A percentile compares a stretch with the other conserved stretches of the same genome.
Evolutionary conservation across 2,888 invertebrate genomes (phyloP).

Genomic region (Caenorhabditis sp.): DNA sequence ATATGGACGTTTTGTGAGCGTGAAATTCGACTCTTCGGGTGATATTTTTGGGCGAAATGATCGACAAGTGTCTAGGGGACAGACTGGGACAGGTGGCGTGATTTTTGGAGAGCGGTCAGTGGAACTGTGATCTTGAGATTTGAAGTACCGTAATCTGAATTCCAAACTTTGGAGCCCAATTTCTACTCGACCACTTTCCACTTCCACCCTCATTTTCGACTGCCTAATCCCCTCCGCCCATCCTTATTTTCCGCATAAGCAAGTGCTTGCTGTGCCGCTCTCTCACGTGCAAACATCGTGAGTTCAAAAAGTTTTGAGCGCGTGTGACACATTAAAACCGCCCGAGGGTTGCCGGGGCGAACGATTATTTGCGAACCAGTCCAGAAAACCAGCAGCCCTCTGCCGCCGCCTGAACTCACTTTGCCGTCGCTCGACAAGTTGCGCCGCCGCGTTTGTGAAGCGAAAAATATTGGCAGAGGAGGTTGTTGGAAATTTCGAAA

Average conservation of each 20-base stretch:
- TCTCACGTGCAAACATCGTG: slow-evolving; percentile 12
- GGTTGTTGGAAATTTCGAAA: background rate
- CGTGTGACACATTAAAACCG: slow-evolving; percentile 29
- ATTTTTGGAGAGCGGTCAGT: no score
- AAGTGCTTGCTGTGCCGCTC: background rate
- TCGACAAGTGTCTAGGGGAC: no score
- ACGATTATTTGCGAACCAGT: slow-evolving; percentile 32
- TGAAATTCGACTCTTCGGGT: no score
- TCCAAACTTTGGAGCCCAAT: no score
- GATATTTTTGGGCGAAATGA: no score
- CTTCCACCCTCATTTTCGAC: background rate
- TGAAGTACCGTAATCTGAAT: no score
- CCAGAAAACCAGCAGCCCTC: slow-evolving; percentile 34
- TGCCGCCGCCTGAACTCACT: slow-evolving; percentile 28
- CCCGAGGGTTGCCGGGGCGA: background rate
- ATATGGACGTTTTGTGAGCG: no score
- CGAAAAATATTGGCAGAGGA: slow-evolving; percentile 54
- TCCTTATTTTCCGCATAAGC: background rate
- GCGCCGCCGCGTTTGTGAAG: slow-evolving; percentile 42
- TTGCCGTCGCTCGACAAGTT: slow-evolving; percentile 44
- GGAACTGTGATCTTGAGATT: no score
- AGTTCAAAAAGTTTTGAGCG: slow-evolving; percentile 27
- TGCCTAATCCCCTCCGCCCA: background rate
- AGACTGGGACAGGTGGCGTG: no score
- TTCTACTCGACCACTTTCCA: no score